Conservation (phyloP, 2,888 invertebrate species). For the Pachydiplax longipennis region DNA sequence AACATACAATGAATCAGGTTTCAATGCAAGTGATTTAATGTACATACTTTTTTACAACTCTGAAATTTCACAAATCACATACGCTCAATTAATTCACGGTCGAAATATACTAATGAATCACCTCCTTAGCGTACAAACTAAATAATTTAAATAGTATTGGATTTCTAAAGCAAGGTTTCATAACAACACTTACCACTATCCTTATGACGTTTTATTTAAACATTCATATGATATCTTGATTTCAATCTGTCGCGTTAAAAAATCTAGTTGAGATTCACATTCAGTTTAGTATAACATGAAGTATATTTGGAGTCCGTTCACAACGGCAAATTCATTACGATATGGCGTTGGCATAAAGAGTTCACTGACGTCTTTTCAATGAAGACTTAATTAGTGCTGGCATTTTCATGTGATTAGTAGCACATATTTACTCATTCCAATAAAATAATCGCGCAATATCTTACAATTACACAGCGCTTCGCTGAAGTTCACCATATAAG, state of each 20-base stretch:
- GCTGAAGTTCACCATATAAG: background rate
- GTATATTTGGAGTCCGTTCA: background rate
- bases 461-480: background rate
- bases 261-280: background rate
- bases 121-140: constrained; percentile 4
- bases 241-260: background rate
- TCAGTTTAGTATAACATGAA: background rate
- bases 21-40: background rate
- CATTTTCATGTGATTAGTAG: background rate
- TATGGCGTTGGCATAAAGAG: background rate
- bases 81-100: background rate
- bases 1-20: background rate
- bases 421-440: background rate
- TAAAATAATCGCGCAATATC: background rate
- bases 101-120: background rate
- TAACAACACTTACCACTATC: constrained; percentile 12
- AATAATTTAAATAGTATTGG: background rate
- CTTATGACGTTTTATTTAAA: background rate
- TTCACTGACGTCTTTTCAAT: background rate
- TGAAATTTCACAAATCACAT: background rate
- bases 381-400: background rate
- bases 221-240: background rate
- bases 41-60: constrained; percentile 34
- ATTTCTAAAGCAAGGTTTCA: background rate
- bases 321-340: background rate